Percentiles rank a stretch among this genome's conserved stretches.
phyloP scores from a whole-genome alignment of 2,113 vertebrate genomes.

The Odocoileus hemionus region DNA sequence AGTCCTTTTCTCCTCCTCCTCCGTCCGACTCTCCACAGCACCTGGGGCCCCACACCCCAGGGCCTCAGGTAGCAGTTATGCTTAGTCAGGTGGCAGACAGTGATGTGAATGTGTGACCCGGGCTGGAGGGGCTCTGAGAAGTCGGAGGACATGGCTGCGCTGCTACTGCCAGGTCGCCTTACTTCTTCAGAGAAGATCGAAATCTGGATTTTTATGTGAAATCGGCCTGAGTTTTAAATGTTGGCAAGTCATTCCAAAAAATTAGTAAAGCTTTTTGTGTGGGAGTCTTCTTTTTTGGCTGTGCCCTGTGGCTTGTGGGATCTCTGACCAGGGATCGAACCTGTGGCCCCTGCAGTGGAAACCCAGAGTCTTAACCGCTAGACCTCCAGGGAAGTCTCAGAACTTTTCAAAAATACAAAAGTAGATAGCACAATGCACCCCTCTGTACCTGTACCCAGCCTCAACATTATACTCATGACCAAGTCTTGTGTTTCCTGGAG shows the following conservation, averaged over 20 bases:
- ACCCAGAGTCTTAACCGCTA: not conserved
- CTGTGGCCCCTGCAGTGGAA: not conserved
- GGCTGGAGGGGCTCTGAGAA: not conserved
- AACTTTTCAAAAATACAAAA: not conserved
- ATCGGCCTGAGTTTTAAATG: not conserved
- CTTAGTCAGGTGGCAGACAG: not conserved
- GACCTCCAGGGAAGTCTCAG: not conserved
- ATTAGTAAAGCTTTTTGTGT: not conserved
- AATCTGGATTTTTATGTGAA: not conserved
- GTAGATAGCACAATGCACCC: not conserved
- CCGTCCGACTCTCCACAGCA: not conserved
- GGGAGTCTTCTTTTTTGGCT: not conserved
- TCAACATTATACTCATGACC: not conserved
- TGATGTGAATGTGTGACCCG: rapidly evolving
- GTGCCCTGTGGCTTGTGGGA: not conserved
- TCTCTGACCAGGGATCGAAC: not conserved
- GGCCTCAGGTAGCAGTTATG: not conserved
- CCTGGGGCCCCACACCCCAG: not conserved
- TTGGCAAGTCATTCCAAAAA: not conserved
- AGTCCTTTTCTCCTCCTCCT: not conserved
- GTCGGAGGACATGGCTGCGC: rapidly evolving
- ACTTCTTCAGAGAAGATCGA: not conserved
- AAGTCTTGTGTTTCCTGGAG: not conserved
- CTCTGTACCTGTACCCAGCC: not conserved
- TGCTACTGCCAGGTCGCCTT: not conserved